A percentile compares a stretch with the other conserved stretches of the same genome.
These are phyloP conservation scores for Brachionus angularis DNA, from an alignment of 1,140 invertebrate genomes.

Conservation along the genomic window DNA sequence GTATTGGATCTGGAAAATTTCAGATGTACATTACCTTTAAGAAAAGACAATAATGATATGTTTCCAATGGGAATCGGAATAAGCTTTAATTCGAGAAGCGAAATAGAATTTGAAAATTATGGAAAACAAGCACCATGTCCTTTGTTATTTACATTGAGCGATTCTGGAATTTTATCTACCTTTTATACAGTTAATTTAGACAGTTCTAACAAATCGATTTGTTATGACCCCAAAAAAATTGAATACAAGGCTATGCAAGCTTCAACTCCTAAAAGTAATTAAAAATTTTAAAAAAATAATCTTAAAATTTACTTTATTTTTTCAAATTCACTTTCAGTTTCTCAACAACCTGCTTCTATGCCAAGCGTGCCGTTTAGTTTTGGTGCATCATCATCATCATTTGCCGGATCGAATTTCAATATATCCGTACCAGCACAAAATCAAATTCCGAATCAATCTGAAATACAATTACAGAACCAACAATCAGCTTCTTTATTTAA, in stretches of 20 bases:
- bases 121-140: conserved; percentile 11
- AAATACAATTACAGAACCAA: too few species aligned
- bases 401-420: too few species aligned
- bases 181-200: background rate
- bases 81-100: background rate
- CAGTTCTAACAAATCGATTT: background rate
- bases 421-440: too few species aligned
- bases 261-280: background rate
- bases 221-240: background rate
- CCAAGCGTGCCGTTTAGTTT: too few species aligned
- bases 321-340: too few species aligned
- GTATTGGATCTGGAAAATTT: background rate
- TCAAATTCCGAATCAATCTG: too few species aligned
- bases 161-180: conserved; percentile 8
- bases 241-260: background rate
- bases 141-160: background rate
- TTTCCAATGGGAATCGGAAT: conserved; percentile 16
- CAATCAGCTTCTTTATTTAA: too few species aligned
- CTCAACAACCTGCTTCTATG: too few species aligned
- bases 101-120: background rate
- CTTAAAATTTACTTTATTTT: too few species aligned
- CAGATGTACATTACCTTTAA: background rate
- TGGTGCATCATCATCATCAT: too few species aligned
- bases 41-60: background rate
- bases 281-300: too few species aligned